phyloP scores from a whole-genome alignment of 2,113 vertebrate genomes.

The Planiliza haematocheilus region DNA sequence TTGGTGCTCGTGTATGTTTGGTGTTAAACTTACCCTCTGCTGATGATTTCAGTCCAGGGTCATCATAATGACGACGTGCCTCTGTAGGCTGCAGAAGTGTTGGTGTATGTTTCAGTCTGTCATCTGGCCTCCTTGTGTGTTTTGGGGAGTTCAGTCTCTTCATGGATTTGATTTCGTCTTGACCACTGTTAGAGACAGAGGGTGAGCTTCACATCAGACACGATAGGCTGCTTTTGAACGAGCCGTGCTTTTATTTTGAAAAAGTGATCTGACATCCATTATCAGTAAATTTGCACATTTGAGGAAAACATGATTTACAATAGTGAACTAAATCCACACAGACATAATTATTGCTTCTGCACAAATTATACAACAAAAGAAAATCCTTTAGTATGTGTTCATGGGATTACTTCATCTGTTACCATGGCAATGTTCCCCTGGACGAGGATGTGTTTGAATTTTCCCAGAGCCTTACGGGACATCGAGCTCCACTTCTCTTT shows the following conservation, averaged over 20 bases:
- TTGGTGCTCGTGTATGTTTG: not conserved
- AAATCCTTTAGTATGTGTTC: no score
- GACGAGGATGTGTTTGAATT: conserved; percentile 57
- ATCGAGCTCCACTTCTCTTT: conserved; percentile 21
- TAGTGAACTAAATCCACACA: no score
- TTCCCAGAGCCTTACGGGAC: conserved; percentile 37
- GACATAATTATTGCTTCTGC: no score
- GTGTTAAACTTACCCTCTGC: not conserved
- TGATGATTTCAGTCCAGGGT: not conserved
- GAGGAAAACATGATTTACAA: no score
- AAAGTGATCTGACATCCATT: not conserved
- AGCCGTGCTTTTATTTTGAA: not conserved
- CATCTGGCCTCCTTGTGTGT: not conserved
- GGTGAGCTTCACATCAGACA: not conserved
- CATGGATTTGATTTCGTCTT: not conserved
- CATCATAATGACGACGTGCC: conserved; percentile 6
- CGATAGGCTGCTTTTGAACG: not conserved
- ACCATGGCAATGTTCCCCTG: conserved; percentile 57
- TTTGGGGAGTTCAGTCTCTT: not conserved
- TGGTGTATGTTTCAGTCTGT: not conserved
- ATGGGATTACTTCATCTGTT: not conserved
- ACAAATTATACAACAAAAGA: no score
- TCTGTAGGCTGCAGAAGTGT: not conserved
- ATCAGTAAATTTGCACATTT: no score
- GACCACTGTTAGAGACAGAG: conserved; percentile 27